These are phyloP conservation scores for Odobenus rosmarus DNA, from an alignment of 2,113 vertebrate species.

Conservation along the genomic window DNA sequence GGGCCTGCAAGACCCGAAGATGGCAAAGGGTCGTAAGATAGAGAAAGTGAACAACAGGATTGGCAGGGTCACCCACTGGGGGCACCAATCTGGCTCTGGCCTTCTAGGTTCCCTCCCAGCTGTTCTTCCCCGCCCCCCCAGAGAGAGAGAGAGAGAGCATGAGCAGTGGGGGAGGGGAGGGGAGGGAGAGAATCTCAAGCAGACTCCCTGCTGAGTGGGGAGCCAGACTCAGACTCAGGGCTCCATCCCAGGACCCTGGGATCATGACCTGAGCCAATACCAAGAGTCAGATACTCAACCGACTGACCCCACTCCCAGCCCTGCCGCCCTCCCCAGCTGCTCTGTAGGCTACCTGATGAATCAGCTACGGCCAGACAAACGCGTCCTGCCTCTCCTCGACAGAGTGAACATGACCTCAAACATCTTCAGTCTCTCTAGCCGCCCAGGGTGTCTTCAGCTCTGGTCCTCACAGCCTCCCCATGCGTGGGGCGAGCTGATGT, in stretches of 20 bases:
- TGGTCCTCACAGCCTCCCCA: background rate
- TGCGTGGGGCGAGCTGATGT: too few species aligned
- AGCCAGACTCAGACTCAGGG: too few species aligned
- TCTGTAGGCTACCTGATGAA: background rate
- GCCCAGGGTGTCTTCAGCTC: background rate
- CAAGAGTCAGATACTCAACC: background rate
- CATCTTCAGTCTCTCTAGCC: background rate
- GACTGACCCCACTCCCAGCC: background rate
- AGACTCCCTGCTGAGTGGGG: too few species aligned
- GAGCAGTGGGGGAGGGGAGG: too few species aligned
- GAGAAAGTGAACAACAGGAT: background rate
- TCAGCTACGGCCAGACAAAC: background rate
- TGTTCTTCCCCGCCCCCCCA: too few species aligned
- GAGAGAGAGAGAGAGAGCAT: too few species aligned
- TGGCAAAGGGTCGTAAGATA: background rate
- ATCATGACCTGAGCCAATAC: background rate
- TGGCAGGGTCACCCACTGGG: background rate
- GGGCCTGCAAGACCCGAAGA: background rate
- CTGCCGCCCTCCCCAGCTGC: background rate
- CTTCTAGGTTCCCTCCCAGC: background rate
- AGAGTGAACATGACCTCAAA: background rate
- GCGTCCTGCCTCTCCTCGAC: fast-evolving
- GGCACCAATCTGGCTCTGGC: background rate
- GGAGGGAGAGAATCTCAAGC: too few species aligned
- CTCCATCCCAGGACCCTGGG: background rate